Evolutionary conservation across 2,113 vertebrate genomes (phyloP).

Genomic region (Notothenia rossii): DNA sequence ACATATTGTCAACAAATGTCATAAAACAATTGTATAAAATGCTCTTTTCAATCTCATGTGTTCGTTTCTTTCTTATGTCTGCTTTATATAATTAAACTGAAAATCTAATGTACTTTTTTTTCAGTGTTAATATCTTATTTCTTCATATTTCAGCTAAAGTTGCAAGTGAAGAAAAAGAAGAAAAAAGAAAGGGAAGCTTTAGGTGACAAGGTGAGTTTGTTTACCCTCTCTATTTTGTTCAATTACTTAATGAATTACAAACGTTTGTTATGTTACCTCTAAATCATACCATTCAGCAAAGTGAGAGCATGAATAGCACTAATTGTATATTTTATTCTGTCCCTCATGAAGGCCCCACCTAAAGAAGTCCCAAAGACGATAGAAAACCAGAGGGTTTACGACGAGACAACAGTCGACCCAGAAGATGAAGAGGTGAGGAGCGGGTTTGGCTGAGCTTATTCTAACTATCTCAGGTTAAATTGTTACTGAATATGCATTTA

Average conservation of each 20-base stretch:
- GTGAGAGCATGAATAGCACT: background rate
- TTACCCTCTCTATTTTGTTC: background rate
- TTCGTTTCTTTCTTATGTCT: too few relatives aligned
- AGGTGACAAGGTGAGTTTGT: slow-evolving; percentile 90
- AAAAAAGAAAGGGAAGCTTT: slow-evolving; percentile 93
- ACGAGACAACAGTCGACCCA: slow-evolving; percentile 95
- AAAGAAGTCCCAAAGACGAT: slow-evolving; percentile 97
- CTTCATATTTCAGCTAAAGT: slow-evolving; percentile 86
- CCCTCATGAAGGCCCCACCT: slow-evolving; percentile 90
- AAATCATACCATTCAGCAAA: background rate
- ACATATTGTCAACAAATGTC: too few relatives aligned
- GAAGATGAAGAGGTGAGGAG: slow-evolving; percentile 93
- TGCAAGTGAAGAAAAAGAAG: slow-evolving; percentile 90
- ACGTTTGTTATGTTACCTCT: background rate
- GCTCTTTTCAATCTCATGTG: too few relatives aligned
- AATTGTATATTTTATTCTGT: background rate
- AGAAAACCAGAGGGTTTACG: slow-evolving; percentile 95
- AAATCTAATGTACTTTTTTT: too few relatives aligned
- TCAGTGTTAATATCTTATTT: background rate
- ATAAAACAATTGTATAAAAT: too few relatives aligned
- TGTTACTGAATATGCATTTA: background rate
- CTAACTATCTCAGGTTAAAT: background rate
- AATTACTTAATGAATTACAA: background rate
- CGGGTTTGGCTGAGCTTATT: background rate
- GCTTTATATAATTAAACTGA: too few relatives aligned